Conservation (phyloP, 2,113 vertebrate genomes). For the Urocynchramus pylzowi region DNA sequence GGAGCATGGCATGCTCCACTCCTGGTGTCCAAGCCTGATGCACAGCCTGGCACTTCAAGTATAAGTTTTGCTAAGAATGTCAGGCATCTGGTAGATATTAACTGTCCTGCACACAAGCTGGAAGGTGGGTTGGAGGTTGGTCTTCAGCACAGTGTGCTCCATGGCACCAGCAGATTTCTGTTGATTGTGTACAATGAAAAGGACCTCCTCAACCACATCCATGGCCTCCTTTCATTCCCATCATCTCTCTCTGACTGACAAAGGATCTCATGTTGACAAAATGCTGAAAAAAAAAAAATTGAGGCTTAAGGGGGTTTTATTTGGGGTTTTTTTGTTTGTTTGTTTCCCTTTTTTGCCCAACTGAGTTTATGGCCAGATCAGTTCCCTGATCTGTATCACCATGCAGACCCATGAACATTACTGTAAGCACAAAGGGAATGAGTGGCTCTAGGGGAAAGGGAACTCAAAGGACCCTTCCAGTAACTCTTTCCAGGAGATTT, state of each 20-base stretch:
- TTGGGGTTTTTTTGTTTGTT: neutral
- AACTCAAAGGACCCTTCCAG: conserved; percentile 14
- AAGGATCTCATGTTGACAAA: neutral
- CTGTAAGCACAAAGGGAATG: neutral
- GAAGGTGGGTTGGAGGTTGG: neutral
- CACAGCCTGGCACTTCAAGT: neutral
- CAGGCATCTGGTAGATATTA: neutral
- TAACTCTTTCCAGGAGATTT: conserved; percentile 5
- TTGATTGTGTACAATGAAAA: neutral
- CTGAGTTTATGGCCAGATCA: neutral
- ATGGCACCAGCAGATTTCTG: neutral
- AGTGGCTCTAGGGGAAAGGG: neutral
- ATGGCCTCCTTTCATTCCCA: neutral
- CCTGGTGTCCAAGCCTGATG: neutral
- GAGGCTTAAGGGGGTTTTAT: neutral
- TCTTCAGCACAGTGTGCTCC: neutral
- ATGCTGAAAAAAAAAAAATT: neutral
- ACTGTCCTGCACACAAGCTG: neutral
- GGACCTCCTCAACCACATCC: neutral
- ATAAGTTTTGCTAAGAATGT: neutral
- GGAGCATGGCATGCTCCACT: neutral
- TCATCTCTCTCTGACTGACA: neutral
- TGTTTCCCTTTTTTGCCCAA: neutral
- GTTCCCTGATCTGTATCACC: neutral
- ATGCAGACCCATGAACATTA: neutral